Conservation (phyloP, 2,797 vertebrate genomes). For the Tadarida brasiliensis region DNA sequence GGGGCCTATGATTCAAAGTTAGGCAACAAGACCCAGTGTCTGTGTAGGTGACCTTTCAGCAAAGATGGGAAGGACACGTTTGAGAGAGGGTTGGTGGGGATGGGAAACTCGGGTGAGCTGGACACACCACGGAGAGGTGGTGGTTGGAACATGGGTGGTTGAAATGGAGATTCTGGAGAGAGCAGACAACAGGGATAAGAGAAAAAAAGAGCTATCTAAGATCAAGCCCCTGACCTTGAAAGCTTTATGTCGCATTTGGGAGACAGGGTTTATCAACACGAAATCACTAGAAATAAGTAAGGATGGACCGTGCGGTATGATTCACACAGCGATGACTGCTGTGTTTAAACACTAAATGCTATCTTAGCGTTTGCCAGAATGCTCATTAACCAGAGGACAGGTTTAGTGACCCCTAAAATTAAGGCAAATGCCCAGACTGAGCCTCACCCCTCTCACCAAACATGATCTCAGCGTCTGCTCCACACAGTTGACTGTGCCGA, state of each 20-base stretch:
- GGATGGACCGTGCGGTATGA: not conserved
- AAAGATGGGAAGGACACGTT: not conserved
- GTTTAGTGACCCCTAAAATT: not conserved
- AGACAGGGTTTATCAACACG: not conserved
- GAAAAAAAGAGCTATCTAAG: not conserved
- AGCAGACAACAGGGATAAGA: not conserved
- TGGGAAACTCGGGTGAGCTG: not conserved
- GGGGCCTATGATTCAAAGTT: not conserved
- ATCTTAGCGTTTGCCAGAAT: not conserved
- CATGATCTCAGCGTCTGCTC: not conserved
- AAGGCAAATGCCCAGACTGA: not conserved
- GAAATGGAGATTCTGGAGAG: not conserved
- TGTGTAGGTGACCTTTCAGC: not conserved
- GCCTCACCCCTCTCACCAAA: not conserved
- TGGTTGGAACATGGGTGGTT: not conserved
- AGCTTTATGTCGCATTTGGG: not conserved
- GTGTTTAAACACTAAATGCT: not conserved
- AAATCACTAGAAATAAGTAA: not conserved
- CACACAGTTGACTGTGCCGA: fast-evolving
- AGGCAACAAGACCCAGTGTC: not conserved
- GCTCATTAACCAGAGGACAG: not conserved
- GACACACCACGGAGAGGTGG: not conserved
- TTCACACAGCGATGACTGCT: not conserved
- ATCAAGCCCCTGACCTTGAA: not conserved
- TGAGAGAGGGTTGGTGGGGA: not conserved